phyloP scores from a whole-genome alignment of 2,113 vertebrate species.

The Tragelaphus strepsiceros region DNA sequence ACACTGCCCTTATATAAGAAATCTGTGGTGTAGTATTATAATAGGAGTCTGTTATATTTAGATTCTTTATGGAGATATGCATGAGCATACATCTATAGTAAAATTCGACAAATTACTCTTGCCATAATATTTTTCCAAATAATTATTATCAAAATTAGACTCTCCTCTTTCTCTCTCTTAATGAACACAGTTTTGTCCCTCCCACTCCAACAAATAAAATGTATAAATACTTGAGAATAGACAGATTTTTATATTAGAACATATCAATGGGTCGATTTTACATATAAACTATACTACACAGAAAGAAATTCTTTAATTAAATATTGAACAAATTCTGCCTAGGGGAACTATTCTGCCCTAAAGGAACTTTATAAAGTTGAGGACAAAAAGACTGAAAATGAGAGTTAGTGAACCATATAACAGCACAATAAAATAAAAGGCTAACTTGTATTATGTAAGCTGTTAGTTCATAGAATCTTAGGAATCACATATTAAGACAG shows the following conservation, averaged over 20 bases:
- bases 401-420: neutral
- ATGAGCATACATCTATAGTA: neutral
- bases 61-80: neutral
- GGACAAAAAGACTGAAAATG: neutral
- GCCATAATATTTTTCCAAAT: neutral
- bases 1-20: neutral
- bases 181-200: neutral
- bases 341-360: neutral
- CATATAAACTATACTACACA: neutral
- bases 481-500: neutral
- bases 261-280: neutral
- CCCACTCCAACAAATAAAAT: neutral
- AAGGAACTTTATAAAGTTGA: neutral
- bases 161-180: neutral
- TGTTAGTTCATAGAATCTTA: neutral
- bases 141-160: neutral
- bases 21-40: neutral
- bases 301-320: slow-evolving; percentile 9
- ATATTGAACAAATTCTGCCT: neutral
- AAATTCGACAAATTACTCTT: neutral
- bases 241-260: neutral
- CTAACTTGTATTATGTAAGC: neutral
- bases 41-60: neutral
- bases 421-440: neutral
- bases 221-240: neutral